Percentiles rank a stretch among this genome's conserved stretches.
phyloP scores from a whole-genome alignment of 2,888 invertebrate genomes.

The Pollenia angustigena region DNA sequence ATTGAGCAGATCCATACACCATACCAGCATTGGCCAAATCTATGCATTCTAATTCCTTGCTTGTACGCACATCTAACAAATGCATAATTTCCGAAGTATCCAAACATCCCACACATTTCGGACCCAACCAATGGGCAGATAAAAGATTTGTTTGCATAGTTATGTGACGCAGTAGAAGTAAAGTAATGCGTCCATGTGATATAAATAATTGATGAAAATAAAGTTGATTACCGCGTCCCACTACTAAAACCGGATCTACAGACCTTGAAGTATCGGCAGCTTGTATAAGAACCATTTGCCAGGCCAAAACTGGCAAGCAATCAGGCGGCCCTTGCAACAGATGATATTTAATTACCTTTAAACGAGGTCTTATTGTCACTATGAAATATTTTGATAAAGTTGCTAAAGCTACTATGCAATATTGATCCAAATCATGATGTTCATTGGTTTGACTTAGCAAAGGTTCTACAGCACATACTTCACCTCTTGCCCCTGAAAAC shows the following conservation, averaged over 20 bases:
- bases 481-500: conserved; percentile 98
- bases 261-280: conserved; percentile 88
- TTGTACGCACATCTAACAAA: conserved; percentile 94
- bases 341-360: conserved; percentile 92
- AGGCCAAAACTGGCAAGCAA: conserved; percentile 94
- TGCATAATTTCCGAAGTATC: conserved; percentile 93
- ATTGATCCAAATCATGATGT: conserved; percentile 89
- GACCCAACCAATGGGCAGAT: conserved; percentile 92
- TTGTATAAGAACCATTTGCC: conserved; percentile 95
- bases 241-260: conserved; percentile 94
- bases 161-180: conserved; percentile 89
- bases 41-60: conserved; percentile 92
- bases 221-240: conserved; percentile 92
- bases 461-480: conserved; percentile 92
- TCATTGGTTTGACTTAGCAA: conserved; percentile 85
- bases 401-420: conserved; percentile 94
- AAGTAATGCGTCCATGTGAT: conserved; percentile 85
- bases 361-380: conserved; percentile 90
- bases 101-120: conserved; percentile 92
- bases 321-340: conserved; percentile 89
- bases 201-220: conserved; percentile 91
- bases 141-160: conserved; percentile 89
- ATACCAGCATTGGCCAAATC: conserved; percentile 92
- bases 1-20: conserved; percentile 93
- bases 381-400: conserved; percentile 93